Evolutionary conservation across 2,113 vertebrate genomes (phyloP).

Genomic region (Gymnobelideus leadbeateri): DNA sequence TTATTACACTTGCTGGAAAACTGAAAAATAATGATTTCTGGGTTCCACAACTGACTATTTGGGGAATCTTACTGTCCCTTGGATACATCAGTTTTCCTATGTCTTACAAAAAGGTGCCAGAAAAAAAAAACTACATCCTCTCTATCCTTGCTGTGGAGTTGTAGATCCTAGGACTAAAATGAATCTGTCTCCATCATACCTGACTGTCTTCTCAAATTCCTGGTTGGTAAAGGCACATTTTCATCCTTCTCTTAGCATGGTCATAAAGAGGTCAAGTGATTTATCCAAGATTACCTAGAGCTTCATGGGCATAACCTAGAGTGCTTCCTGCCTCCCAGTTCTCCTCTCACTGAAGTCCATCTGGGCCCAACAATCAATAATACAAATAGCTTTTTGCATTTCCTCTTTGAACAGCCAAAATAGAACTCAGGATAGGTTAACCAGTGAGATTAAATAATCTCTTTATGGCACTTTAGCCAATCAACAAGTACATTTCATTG

Average conservation of each 20-base stretch:
- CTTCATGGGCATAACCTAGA: conserved; percentile 34
- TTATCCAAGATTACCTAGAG: neutral
- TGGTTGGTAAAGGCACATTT: neutral
- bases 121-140: neutral
- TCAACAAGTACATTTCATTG: conserved; percentile 23
- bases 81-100: neutral
- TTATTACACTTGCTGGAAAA: neutral
- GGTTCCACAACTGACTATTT: neutral
- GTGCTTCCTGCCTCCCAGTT: conserved; percentile 15
- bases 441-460: conserved; percentile 53
- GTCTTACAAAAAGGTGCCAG: neutral
- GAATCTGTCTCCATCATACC: neutral
- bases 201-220: neutral
- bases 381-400: conserved; percentile 27
- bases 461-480: conserved; percentile 53
- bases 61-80: neutral
- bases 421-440: neutral
- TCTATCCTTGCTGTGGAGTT: neutral
- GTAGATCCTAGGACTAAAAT: neutral
- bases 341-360: conserved; percentile 7
- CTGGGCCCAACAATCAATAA: neutral
- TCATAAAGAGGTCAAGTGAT: conserved; percentile 5
- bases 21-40: neutral
- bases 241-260: conserved; percentile 31
- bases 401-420: conserved; percentile 29